Conservation (phyloP, 1,140 invertebrate species). For the Limonius californicus region DNA sequence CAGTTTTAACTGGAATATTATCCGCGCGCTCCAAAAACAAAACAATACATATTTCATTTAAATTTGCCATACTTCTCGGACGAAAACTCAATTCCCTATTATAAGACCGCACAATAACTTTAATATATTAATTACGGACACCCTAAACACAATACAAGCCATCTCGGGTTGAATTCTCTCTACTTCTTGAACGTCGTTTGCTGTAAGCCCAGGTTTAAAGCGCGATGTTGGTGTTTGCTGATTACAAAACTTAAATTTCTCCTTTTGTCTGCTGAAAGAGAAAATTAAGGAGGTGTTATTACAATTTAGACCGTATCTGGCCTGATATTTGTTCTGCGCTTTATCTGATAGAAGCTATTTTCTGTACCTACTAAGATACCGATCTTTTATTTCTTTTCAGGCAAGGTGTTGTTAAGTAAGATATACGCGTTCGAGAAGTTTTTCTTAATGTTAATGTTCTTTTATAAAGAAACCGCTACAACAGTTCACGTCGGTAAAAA, state of each 20-base stretch:
- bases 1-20: conserved; percentile 7
- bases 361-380: no score
- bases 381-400: no score
- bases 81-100: neutral
- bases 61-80: conserved; percentile 3
- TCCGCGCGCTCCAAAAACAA: neutral
- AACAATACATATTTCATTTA: conserved; percentile 9
- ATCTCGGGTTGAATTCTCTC: neutral
- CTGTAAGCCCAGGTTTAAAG: neutral
- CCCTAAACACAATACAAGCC: conserved; percentile 2
- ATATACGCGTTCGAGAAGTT: no score
- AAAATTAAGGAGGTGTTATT: conserved; percentile 13
- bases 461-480: no score
- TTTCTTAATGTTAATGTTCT: no score
- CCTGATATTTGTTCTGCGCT: neutral
- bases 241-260: conserved; percentile 14
- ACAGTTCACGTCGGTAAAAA: no score
- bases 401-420: no score
- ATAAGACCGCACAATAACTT: conserved; percentile 6
- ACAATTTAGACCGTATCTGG: neutral
- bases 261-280: conserved; percentile 1
- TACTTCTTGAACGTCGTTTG: neutral
- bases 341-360: no score
- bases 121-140: conserved; percentile 12
- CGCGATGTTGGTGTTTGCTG: conserved; percentile 1